A percentile compares a stretch with the other conserved stretches of the same genome.
Evolutionary conservation across 2,888 invertebrate species (phyloP).

Genomic region (Chloroclysta siterata): DNA sequence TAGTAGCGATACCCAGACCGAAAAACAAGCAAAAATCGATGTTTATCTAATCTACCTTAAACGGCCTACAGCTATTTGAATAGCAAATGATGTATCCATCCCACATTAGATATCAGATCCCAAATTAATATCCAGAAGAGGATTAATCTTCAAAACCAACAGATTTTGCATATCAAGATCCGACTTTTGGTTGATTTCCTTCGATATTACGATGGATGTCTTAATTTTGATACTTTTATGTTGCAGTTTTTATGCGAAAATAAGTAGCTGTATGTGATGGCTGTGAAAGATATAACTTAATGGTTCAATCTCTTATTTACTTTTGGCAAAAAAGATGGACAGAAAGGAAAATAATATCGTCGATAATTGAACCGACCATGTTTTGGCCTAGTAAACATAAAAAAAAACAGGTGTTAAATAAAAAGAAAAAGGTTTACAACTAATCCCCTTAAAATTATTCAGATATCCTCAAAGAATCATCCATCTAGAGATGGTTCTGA

Average conservation of each 20-base stretch:
- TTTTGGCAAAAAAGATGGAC: not conserved
- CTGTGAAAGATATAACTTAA: slow-evolving; percentile 3
- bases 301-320: not conserved
- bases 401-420: no score
- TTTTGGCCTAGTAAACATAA: no score
- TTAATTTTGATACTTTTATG: slow-evolving; percentile 58
- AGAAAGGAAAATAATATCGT: not conserved
- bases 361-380: not conserved
- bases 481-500: no score
- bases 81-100: slow-evolving; percentile 79
- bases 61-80: slow-evolving; percentile 73
- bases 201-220: slow-evolving; percentile 38
- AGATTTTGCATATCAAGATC: slow-evolving; percentile 77
- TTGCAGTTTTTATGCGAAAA: slow-evolving; percentile 9
- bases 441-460: no score
- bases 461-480: no score
- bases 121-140: slow-evolving; percentile 65
- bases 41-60: slow-evolving; percentile 40
- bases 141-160: slow-evolving; percentile 77
- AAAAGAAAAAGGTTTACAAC: no score
- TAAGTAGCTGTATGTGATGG: slow-evolving; percentile 5
- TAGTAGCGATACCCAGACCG: slow-evolving; percentile 16
- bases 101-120: slow-evolving; percentile 73
- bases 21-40: slow-evolving; percentile 25
- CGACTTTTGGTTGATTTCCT: slow-evolving; percentile 58